Percentiles rank a stretch among this genome's conserved stretches.
phyloP scores from a whole-genome alignment of 2,888 invertebrate species.

The Agapostemon virescens region DNA sequence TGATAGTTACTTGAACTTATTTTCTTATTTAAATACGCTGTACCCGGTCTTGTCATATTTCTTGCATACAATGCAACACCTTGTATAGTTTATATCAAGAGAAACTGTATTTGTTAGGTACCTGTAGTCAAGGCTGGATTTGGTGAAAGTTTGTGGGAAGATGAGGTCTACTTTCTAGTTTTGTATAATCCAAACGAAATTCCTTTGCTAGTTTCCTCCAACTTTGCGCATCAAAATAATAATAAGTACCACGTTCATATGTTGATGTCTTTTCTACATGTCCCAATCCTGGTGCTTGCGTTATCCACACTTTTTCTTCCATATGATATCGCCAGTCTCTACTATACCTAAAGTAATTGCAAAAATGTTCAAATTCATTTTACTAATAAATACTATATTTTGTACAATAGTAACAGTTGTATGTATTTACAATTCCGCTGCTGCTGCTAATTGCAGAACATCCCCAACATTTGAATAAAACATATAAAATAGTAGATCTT shows the following conservation, averaged over 20 bases:
- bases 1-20: no score
- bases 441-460: conserved; percentile 98
- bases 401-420: not conserved
- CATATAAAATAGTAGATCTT: conserved; percentile 99
- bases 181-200: conserved; percentile 99
- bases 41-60: no score
- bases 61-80: not conserved
- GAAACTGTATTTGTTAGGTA: conserved; percentile 45
- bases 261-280: conserved; percentile 96
- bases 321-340: conserved; percentile 99
- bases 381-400: not conserved
- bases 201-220: conserved; percentile 99
- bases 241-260: conserved; percentile 99
- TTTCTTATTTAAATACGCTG: no score
- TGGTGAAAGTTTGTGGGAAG: conserved; percentile 86
- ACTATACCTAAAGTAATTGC: conserved; percentile 87
- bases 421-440: conserved; percentile 94
- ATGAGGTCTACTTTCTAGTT: conserved; percentile 96
- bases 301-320: conserved; percentile 99
- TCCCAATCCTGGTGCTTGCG: conserved; percentile 96
- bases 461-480: conserved; percentile 99
- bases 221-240: conserved; percentile 99
- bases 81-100: not conserved
- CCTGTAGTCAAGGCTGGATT: conserved; percentile 82
- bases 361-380: not conserved